A percentile compares a stretch with the other conserved stretches of the same genome.
Conservation (phyloP, 2,113 vertebrate genomes). For the Apteryx owenii region DNA sequence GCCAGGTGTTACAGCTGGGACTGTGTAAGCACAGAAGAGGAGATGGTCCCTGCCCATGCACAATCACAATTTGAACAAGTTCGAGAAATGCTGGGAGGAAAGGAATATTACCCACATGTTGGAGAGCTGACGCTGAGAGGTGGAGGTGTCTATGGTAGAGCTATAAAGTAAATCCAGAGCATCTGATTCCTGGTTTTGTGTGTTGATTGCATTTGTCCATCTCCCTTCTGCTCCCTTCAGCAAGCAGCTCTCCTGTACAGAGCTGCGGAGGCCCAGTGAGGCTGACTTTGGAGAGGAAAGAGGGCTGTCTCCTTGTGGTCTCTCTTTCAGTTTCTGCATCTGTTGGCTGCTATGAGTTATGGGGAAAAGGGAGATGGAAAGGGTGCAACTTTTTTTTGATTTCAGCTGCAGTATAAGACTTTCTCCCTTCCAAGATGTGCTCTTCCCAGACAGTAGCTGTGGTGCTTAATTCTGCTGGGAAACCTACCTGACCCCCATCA, state of each 20-base stretch:
- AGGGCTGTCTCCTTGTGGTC: background rate
- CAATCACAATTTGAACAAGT: background rate
- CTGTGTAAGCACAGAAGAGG: background rate
- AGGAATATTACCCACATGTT: background rate
- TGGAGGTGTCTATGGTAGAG: background rate
- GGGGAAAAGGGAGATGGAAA: background rate
- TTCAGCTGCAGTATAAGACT: background rate
- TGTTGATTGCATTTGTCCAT: background rate
- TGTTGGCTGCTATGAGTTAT: background rate
- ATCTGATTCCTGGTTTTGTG: background rate
- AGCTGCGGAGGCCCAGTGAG: background rate
- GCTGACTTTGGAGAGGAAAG: background rate
- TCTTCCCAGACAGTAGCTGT: background rate
- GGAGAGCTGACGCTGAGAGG: background rate
- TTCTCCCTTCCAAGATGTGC: background rate
- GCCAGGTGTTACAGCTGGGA: background rate
- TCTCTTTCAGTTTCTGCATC: background rate
- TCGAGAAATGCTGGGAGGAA: background rate
- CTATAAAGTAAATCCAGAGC: background rate
- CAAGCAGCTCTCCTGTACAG: background rate
- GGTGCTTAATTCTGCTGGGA: background rate
- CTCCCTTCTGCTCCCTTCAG: background rate
- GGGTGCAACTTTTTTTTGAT: background rate
- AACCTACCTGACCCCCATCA: background rate
- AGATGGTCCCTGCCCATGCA: background rate